phyloP scores from a whole-genome alignment of 2,888 invertebrate species.

The Blera fallax region DNA sequence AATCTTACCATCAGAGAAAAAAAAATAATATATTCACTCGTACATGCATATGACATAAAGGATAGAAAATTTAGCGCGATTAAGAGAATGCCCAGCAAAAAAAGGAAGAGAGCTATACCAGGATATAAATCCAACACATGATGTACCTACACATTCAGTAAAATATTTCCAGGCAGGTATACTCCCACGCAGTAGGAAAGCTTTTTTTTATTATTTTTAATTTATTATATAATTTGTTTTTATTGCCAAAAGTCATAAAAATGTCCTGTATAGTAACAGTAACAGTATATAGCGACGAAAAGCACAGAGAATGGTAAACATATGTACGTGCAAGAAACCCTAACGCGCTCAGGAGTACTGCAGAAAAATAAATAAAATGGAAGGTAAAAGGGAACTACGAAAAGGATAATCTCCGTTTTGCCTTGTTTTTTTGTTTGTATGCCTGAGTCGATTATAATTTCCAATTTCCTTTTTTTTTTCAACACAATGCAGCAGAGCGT shows the following conservation, averaged over 20 bases:
- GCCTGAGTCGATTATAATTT: constrained; percentile 23
- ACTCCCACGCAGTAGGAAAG: constrained; percentile 24
- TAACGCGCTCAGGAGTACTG: constrained; percentile 57
- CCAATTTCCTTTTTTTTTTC: constrained; percentile 4
- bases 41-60: constrained; percentile 1
- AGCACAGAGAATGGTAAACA: neutral
- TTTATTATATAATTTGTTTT: constrained; percentile 69
- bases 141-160: constrained; percentile 45
- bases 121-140: constrained; percentile 39
- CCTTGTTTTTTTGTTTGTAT: constrained; percentile 34
- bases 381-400: constrained; percentile 54
- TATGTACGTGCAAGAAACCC: constrained; percentile 4
- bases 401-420: constrained; percentile 66
- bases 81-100: constrained; percentile 11
- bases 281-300: constrained; percentile 4
- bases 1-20: neutral
- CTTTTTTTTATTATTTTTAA: constrained; percentile 49
- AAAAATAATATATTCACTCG: too few relatives aligned
- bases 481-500: constrained; percentile 41
- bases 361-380: constrained; percentile 50
- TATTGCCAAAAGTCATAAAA: constrained; percentile 63
- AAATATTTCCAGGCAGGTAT: constrained; percentile 22
- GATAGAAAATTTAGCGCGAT: constrained; percentile 28
- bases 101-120: constrained; percentile 1
- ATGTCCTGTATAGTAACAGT: constrained; percentile 7